Evolutionary conservation across 2,888 invertebrate genomes (phyloP), one percentile per base, ranked within the genome.

Genomic region (Spodoptera exigua): DNA sequence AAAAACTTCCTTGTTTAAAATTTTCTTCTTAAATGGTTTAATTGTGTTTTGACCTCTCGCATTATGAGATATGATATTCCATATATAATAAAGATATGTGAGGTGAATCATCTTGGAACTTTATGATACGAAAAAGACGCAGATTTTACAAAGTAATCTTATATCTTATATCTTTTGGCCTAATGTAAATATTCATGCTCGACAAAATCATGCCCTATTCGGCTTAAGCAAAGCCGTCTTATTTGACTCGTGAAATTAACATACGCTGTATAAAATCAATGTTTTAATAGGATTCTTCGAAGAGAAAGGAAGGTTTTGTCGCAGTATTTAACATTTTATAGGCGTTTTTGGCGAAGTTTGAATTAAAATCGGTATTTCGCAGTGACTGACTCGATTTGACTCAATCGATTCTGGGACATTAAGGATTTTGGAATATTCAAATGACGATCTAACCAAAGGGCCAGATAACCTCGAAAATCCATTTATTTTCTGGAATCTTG

Each of bases 231-330:
- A 65, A 65, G 51, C 21, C 47, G 44, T 55, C 48, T 57, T 7
- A 68, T 69, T 69, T 56, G 49, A 56, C 34, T 47, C 73, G 73
- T 69, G 58, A 65, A 65, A 72, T 73, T 73, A 73, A 53, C 65
- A 61, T 61, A 56, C 49, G 58, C 64, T 27, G 47, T 72, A 40
- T 51, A 51, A 49, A 61, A 73, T 41, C 52, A 53, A 59, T 57
- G 39, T 53, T 60, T 44, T 60, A 52, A 44, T 64, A 44, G 17
- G 39, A 51, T 64, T 34, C 27, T 5, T 43, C 13, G 40, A 56
- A 47, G 32, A 36, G 16, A 46, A 46, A 16, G 21, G 14, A 14
- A 13, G 21, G 10, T 49, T 14, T 39, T 11, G 10, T 16, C 21
- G 41, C 36, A 51, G 21, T 61, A 40, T 51, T 39, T 18, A 34